phyloP scores from a whole-genome alignment of 2,888 invertebrate species.

The Apodemia zela region DNA sequence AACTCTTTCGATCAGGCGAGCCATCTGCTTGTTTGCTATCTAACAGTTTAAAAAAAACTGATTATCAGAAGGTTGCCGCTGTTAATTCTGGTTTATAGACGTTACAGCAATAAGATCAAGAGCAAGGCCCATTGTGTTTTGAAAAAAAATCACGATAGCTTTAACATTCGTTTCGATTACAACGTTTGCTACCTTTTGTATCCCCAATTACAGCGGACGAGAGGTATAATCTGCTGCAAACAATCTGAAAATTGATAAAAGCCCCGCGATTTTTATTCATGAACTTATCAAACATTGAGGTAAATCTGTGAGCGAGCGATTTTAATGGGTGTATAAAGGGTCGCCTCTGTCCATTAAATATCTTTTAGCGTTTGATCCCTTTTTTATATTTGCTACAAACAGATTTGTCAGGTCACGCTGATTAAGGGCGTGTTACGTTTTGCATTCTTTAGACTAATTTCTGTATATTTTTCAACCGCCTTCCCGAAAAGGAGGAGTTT shows the following conservation, averaged over 20 bases:
- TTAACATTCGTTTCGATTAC: too few species aligned
- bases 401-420: conserved; percentile 61
- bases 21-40: too few species aligned
- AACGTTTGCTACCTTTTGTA: conserved; percentile 5
- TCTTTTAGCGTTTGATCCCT: conserved; percentile 79
- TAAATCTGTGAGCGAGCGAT: conserved; percentile 71
- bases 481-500: too few species aligned
- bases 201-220: conserved; percentile 8
- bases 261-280: conserved; percentile 55
- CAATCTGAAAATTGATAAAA: conserved; percentile 58
- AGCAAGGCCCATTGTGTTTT: background rate
- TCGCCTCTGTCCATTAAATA: conserved; percentile 76
- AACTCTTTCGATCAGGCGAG: too few species aligned
- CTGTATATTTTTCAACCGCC: background rate
- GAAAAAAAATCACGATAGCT: background rate
- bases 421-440: conserved; percentile 48
- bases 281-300: conserved; percentile 55
- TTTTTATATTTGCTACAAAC: conserved; percentile 72
- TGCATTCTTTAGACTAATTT: conserved; percentile 12
- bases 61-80: too few species aligned
- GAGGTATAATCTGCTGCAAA: conserved; percentile 55
- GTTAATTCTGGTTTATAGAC: too few species aligned
- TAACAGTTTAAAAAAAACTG: too few species aligned
- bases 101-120: too few species aligned
- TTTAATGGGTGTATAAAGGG: conserved; percentile 77